phyloP scores from a whole-genome alignment of 2,113 vertebrate genomes.

The Nannobrachium achirus region DNA sequence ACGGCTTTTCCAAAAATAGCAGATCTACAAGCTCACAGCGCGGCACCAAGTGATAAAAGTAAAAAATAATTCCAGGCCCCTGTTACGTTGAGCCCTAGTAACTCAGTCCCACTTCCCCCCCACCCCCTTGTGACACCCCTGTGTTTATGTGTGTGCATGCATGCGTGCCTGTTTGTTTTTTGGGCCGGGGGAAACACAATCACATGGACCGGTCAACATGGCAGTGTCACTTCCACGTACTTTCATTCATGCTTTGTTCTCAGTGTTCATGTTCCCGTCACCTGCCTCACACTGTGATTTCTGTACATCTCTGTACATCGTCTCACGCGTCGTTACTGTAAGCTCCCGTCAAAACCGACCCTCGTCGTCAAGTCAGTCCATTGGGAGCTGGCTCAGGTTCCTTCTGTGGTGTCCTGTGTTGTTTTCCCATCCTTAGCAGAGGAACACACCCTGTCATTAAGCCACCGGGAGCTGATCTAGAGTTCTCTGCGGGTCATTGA shows the following conservation, averaged over 20 bases:
- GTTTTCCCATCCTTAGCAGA: conserved; percentile 22
- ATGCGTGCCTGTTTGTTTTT: no score
- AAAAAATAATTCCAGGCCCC: no score
- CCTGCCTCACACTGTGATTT: neutral
- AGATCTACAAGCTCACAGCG: no score
- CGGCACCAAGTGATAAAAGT: no score
- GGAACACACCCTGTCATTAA: conserved; percentile 35
- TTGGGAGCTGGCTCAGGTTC: conserved; percentile 30
- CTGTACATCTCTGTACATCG: conserved; percentile 11
- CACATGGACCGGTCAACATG: neutral
- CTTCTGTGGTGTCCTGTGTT: conserved; percentile 40
- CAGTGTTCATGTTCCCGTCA: neutral
- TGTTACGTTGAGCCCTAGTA: no score
- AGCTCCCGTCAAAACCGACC: conserved; percentile 16
- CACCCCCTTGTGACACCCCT: no score
- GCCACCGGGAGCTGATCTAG: conserved; percentile 14
- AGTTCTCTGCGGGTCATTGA: conserved; percentile 38
- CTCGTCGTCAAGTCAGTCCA: conserved; percentile 15
- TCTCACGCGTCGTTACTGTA: neutral
- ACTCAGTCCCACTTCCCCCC: no score
- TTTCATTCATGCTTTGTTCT: neutral
- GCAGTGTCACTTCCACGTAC: neutral
- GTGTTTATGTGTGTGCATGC: no score
- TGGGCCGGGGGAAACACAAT: neutral
- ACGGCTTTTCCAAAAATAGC: no score